Base-by-base conservation (phyloP, 2,797 vertebrate species). In the Manis crassicaudata region DNA sequence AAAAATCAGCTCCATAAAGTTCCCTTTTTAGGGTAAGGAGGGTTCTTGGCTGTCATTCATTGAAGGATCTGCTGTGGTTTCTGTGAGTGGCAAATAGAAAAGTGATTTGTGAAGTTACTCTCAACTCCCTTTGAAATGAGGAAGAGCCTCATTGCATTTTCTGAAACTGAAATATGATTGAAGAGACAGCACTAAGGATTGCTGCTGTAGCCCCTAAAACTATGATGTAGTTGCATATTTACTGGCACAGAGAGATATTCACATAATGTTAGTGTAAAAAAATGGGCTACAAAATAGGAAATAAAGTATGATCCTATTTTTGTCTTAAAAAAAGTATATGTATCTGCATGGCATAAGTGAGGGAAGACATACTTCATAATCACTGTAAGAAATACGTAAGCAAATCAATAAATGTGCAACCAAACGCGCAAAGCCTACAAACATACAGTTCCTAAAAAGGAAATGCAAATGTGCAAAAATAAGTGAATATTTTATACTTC, bases 61-160 rank as follows among this genome's bases (percentile, higher is more conserved):
- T 83, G 43, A 81, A 95, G 92, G 97, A 90, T 76, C 92, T 32
- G 50, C 63, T 50, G 10, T 89, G 2, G 9, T 93, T 97, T 96
- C 91, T 65, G 32, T 82, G 92, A 77, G 84, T 80, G 92, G 92
- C 96, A 96, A 96, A 95, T 94, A 96, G 82, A 84, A 97, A 97
- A 97, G 81, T 97, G 97, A 98, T 97, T 97, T 95, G 97, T 97
- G 96, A 97, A 97, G 93, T 96, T 96, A 92, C 95, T 97, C 82
- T 97, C 83, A 84, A 67, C 90, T 98, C 96, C 91, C 88, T 97
- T 95, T 68, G 89, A 97, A 96, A 94, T 21, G 88, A 97, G 92
- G 93, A 93, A 97, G 90, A 67, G 54, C 75, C 92, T 98, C 96
- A 95, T 97, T 97, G 90, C 83, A 96, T 97, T 98, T 97, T 97